A percentile compares a stretch with the other conserved stretches of the same genome.
These are phyloP conservation scores for Pseudomugil gertrudae DNA, from an alignment of 2,797 vertebrate species.

Conservation along the genomic window DNA sequence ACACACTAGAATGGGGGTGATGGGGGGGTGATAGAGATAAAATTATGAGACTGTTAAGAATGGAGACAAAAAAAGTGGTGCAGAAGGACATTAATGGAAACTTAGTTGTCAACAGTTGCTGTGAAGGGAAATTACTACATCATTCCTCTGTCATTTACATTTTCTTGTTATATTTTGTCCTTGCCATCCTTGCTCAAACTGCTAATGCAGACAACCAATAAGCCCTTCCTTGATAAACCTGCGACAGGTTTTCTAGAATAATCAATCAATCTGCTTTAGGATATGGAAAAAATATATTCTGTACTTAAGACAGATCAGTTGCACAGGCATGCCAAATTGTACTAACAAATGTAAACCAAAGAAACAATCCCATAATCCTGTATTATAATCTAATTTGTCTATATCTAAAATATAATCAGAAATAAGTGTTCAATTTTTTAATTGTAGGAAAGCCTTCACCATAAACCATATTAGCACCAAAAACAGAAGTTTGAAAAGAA, in stretches of 20 bases:
- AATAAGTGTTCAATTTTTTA: no score
- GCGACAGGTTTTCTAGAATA: background rate
- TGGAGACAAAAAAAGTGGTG: constrained; percentile 34
- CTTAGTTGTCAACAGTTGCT: constrained; percentile 17
- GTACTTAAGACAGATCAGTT: background rate
- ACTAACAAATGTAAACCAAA: no score
- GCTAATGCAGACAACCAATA: background rate
- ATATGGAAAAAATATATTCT: background rate
- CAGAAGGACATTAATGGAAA: constrained; percentile 30
- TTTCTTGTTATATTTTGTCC: constrained; percentile 5
- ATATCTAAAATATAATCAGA: background rate
- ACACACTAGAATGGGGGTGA: constrained; percentile 40
- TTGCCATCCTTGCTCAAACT: constrained; percentile 7
- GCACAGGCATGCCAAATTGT: background rate
- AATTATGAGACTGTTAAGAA: constrained; percentile 61
- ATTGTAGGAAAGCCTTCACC: background rate
- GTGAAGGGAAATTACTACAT: constrained; percentile 18
- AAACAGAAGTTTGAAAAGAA: background rate
- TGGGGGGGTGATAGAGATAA: constrained; percentile 13
- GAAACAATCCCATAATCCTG: background rate
- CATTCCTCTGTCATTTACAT: constrained; percentile 3
- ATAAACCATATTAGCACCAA: background rate
- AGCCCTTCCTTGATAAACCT: background rate
- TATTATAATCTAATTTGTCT: background rate
- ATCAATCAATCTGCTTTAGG: background rate